Percentiles rank a stretch among this genome's conserved stretches.
phyloP scores from a whole-genome alignment of 1,140 invertebrate genomes.

The Hylyphantes graminicola region DNA sequence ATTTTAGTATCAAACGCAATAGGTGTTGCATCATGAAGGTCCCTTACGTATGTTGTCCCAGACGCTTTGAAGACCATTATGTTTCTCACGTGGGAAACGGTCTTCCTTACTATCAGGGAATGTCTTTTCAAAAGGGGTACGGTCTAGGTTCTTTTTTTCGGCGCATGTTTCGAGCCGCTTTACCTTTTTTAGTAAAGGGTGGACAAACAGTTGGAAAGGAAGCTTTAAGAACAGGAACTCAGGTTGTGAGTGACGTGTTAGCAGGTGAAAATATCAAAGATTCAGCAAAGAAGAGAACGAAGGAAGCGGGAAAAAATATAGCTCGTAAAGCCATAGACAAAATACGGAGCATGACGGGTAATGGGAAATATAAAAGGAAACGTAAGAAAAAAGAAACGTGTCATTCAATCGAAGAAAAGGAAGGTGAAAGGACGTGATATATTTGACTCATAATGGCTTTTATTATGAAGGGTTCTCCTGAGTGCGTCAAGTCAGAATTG shows the following conservation, averaged over 20 bases:
- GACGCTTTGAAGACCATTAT: conserved; percentile 25
- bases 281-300: background rate
- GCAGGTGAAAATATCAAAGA: conserved; percentile 2
- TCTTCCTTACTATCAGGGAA: conserved; percentile 9
- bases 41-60: background rate
- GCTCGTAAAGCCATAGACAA: conserved; percentile 3
- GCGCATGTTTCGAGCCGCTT: background rate
- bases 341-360: background rate
- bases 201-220: conserved; percentile 16
- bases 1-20: background rate
- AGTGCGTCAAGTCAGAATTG: conserved; percentile 50
- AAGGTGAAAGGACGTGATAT: conserved; percentile 16
- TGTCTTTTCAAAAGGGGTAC: conserved; percentile 9
- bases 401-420: conserved; percentile 14
- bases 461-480: conserved; percentile 20
- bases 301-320: conserved; percentile 19
- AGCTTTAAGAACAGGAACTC: conserved; percentile 6
- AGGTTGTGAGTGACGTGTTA: background rate
- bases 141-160: background rate
- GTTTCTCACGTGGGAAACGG: background rate
- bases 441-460: conserved; percentile 30
- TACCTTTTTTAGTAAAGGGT: conserved; percentile 22
- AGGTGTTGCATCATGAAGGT: conserved; percentile 2
- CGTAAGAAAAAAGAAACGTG: background rate
- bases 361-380: conserved; percentile 42